Base-by-base conservation (phyloP, 2,888 invertebrate genomes). In the Macrophya alboannulata region DNA sequence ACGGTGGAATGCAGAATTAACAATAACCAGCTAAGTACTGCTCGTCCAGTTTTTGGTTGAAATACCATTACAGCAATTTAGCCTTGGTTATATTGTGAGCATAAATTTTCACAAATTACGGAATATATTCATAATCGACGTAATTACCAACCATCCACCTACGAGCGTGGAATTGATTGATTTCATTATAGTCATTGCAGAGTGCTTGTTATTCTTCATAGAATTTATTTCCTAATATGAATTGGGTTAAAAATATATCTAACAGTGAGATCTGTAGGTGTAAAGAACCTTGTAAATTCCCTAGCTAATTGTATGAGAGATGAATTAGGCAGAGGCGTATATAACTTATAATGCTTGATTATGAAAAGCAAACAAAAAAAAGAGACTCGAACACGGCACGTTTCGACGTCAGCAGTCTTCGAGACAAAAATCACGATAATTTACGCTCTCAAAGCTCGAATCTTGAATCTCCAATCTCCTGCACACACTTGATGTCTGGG, bases 241-340 rank as follows among this genome's bases (percentile, higher is more conserved):
- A 62, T 62, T 62, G 62, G 62, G 62, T 62, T 21, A 25, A 62
- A 62, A 62, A 62, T 62, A 62, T 25, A 62, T 62, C 21, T 12
- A 4, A 25, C 21, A 62, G 68, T 68, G 68, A 31, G 68, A 31
- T 68, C 37, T 68, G n/a, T 55, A 68, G 68, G 68, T 68, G 68
- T 68, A 31, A 68, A 68, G 37, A 68, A 68, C 15, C 37, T 68
- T 5, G 68, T 31, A 37, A 37, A 37, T 68, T 68, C 68, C 8
- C 68, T 17, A 15, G 77, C 51, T 48, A 55, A 77, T 68, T 48
- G 9, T 55, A 31, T 3, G n/a, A 81, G 59, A 43, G 81, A 9
- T 40, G 62, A 81, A 62, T 81, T 81, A 59, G 79, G n/a, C 37
- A 59, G 37, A 79, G 51, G 17, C 40, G 40, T 79, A n/a, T 59